Evolutionary conservation across 2,888 invertebrate genomes (phyloP).

Genomic region (Punctoribates punctum): DNA sequence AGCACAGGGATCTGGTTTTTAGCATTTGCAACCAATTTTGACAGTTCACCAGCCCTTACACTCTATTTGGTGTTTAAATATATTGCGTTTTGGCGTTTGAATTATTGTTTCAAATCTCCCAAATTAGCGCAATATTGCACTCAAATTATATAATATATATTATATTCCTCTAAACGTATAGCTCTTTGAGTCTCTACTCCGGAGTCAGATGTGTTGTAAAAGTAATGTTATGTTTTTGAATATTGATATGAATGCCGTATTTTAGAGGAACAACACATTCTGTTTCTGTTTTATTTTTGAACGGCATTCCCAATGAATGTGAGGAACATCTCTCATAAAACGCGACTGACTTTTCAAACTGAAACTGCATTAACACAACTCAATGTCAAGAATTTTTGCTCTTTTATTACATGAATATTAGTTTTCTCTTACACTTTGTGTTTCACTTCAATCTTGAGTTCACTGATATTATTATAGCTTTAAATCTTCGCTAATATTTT

Average conservation of each 20-base stretch:
- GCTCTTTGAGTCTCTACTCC: too few species aligned
- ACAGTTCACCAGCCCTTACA: slow-evolving; percentile 16
- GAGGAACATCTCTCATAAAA: too few species aligned
- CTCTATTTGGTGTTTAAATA: slow-evolving; percentile 17
- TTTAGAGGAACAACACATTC: too few species aligned
- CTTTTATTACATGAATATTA: too few species aligned
- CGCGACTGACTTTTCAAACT: not conserved
- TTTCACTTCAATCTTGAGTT: not conserved
- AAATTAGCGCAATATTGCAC: slow-evolving; percentile 33
- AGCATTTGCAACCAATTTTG: slow-evolving; percentile 31
- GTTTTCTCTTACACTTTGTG: too few species aligned
- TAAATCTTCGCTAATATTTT: not conserved
- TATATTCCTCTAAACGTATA: too few species aligned
- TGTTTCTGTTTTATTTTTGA: slow-evolving; percentile 2
- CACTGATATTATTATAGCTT: slow-evolving; percentile 11
- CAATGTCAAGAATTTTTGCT: slow-evolving; percentile 28
- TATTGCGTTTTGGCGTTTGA: slow-evolving; percentile 17
- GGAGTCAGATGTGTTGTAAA: too few species aligned
- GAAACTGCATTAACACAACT: slow-evolving; percentile 27
- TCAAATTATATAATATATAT: not conserved
- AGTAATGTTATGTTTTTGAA: too few species aligned
- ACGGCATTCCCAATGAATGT: too few species aligned
- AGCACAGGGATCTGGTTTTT: slow-evolving; percentile 26
- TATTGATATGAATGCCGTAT: too few species aligned
- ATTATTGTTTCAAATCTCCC: slow-evolving; percentile 27